Evolutionary conservation across 2,888 invertebrate genomes (phyloP), one percentile per base, ranked within the genome.

Genomic region (Drosophila fungiperda): DNA sequence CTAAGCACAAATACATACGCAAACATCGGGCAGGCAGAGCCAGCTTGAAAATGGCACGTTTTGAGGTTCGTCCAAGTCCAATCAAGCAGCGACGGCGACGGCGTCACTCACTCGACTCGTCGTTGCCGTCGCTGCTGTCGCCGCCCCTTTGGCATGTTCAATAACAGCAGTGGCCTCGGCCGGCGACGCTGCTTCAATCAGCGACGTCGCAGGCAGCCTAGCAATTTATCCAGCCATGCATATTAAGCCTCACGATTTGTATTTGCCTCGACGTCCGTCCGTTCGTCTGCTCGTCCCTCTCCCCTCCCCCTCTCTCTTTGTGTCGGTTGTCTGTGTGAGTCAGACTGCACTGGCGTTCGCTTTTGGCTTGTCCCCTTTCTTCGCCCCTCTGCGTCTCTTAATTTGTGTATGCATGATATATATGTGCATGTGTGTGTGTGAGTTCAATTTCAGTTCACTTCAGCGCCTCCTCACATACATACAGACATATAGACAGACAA

Each of bases 161-260:
- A 72, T 64, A 61, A 67, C 60, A 57, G 54, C 73, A 50, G 64
- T 54, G 80, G 76, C 80, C 70, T 76, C 76, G 80, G 80, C 59
- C 65, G 52, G 77, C 15, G 33, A 20, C 60, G 64, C 68, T 67
- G 79, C 85, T 75, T 87, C 70, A 79, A 85, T 79, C 83, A 85
- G 70, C 86, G 55, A 70, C 67, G 49, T 68, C 76, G 68, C 65
- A 66, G 76, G 74, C 89, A 84, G 87, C 88, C 86, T 72, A 85
- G 85, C 90, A 90, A 87, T 89, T 87, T 87, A 87, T 78, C 85
- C 87, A 87, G 89, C 90, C 90, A 90, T 90, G 87, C 87, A 89
- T 87, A 87, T 87, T 89, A 87, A 87, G 89, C 90, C 90, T 87
- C 90, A 87, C 87, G 87, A 90, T 90, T 87, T 87, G 90, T 90